phyloP scores from a whole-genome alignment of 2,113 vertebrate species.

The Illadopsis cleaveri region DNA sequence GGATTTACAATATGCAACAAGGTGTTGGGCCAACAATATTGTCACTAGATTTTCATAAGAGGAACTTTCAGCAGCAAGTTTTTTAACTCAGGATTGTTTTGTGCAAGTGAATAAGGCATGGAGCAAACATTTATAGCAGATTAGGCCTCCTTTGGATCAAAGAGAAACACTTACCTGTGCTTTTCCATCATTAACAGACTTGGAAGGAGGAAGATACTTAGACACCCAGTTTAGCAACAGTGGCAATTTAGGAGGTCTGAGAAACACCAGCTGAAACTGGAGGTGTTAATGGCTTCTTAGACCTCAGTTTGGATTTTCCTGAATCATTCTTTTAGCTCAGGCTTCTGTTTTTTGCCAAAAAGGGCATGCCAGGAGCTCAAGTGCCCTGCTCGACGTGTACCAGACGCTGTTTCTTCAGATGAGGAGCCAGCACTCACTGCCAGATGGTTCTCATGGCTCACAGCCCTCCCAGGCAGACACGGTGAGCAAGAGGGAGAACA shows the following conservation, averaged over 20 bases:
- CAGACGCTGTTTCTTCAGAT: not conserved
- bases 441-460: not conserved
- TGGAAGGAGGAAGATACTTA: not conserved
- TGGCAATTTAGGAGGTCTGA: not conserved
- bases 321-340: not conserved
- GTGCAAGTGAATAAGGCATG: not conserved
- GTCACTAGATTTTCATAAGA: not conserved
- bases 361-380: not conserved
- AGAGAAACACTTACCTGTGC: not conserved
- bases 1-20: not conserved
- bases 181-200: not conserved
- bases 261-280: not conserved
- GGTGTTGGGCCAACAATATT: accelerated
- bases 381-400: accelerated
- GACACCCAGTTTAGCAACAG: not conserved
- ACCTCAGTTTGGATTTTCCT: not conserved
- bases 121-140: not conserved
- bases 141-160: not conserved
- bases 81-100: not conserved
- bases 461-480: not conserved
- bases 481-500: not conserved
- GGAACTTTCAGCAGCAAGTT: not conserved
- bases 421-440: not conserved
- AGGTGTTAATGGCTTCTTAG: not conserved
- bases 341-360: not conserved